Conservation (phyloP, 2,797 vertebrate species). For the Xenops minutus region DNA sequence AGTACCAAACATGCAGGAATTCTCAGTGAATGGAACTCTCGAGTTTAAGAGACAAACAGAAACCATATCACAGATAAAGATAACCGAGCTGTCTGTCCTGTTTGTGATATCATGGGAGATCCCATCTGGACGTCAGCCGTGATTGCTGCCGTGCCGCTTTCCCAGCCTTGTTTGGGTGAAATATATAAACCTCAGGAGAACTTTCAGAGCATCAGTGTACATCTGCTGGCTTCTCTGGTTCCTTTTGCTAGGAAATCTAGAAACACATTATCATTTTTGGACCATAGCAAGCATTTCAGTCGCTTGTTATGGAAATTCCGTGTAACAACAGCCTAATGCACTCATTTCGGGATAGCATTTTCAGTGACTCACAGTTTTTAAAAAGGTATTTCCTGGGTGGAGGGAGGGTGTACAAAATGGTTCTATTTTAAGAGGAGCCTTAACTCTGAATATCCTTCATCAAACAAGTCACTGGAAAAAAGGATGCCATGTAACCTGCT, state of each 20-base stretch:
- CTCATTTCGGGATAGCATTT: background rate
- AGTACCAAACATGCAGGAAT: background rate
- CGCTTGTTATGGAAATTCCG: slow-evolving; percentile 49
- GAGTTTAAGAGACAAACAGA: slow-evolving; percentile 36
- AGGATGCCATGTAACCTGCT: fast-evolving
- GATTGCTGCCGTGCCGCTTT: background rate
- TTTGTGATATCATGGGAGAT: background rate
- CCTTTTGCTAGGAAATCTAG: slow-evolving; percentile 9
- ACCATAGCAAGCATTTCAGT: background rate
- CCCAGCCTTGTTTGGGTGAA: slow-evolving; percentile 47
- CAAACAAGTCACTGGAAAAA: background rate
- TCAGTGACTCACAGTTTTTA: background rate
- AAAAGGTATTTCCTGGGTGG: slow-evolving; percentile 2
- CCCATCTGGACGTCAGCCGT: background rate
- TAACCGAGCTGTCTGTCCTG: slow-evolving; percentile 26
- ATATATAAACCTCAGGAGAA: slow-evolving; percentile 41
- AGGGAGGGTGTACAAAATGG: background rate
- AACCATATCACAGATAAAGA: slow-evolving; percentile 32
- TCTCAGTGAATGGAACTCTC: slow-evolving; percentile 20
- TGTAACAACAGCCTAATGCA: slow-evolving; percentile 18
- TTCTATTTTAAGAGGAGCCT: background rate
- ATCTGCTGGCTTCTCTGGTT: slow-evolving; percentile 35
- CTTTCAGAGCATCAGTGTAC: background rate
- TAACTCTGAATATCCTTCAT: background rate
- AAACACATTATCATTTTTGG: slow-evolving; percentile 40